phyloP scores from a whole-genome alignment of 1,140 invertebrate genomes.

The Drosophila seguyi region DNA sequence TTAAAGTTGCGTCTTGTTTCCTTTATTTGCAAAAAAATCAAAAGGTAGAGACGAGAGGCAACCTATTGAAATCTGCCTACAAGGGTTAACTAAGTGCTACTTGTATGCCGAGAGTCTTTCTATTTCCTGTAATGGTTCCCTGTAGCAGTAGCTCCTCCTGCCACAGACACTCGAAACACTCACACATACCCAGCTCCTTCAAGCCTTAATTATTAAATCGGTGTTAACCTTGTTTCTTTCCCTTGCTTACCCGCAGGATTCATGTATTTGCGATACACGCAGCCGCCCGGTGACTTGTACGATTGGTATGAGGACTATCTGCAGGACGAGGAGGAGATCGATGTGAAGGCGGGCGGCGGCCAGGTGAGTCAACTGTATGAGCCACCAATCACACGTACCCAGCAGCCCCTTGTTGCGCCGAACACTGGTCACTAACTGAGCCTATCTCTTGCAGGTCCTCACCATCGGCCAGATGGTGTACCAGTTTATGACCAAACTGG shows the following conservation, averaged over 20 bases:
- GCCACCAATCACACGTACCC: constrained; percentile 62
- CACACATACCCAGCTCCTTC: background rate
- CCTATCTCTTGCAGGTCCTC: constrained; percentile 87
- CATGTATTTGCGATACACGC: constrained; percentile 95
- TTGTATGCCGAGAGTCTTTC: background rate
- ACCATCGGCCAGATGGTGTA: constrained; percentile 97
- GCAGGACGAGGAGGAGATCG: constrained; percentile 98
- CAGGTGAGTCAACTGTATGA: constrained; percentile 87
- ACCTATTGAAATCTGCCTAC: constrained; percentile 5
- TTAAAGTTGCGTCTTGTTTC: background rate
- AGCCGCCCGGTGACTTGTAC: constrained; percentile 97
- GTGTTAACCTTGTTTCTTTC: background rate
- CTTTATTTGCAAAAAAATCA: constrained; percentile 1
- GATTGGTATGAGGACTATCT: constrained; percentile 99
- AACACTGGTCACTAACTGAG: background rate
- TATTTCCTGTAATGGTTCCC: background rate
- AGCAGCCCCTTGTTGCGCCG: background rate
- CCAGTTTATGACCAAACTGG: constrained; percentile 97
- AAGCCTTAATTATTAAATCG: background rate
- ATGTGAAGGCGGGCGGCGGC: constrained; percentile 98
- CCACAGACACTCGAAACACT: too few relatives aligned
- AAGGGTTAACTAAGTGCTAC: constrained; percentile 2
- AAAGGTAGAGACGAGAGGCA: background rate
- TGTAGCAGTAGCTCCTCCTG: background rate
- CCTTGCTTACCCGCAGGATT: constrained; percentile 86